Conservation (phyloP, 2,113 vertebrate species). For the Theristicus caerulescens region DNA sequence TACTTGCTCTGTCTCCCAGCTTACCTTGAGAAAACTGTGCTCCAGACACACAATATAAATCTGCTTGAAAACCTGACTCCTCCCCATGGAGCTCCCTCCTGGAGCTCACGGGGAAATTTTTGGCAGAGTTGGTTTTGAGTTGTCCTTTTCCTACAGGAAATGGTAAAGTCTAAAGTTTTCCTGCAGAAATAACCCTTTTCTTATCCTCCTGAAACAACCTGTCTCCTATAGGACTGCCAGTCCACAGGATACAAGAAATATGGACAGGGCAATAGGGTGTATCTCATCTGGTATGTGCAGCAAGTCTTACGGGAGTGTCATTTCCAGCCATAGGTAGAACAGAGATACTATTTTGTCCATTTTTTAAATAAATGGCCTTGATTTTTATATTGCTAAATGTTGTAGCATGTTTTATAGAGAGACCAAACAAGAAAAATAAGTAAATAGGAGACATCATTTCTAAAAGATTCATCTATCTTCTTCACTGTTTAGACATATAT, state of each 20-base stretch:
- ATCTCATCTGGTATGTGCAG: background rate
- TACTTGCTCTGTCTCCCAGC: background rate
- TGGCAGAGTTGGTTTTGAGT: background rate
- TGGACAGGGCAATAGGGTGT: background rate
- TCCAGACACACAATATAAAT: background rate
- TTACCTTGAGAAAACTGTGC: background rate
- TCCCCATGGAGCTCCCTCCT: background rate
- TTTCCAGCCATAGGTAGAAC: background rate
- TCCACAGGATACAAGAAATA: background rate
- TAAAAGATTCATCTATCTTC: background rate
- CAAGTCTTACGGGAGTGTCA: background rate
- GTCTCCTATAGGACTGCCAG: background rate
- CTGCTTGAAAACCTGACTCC: background rate
- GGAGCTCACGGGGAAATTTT: background rate
- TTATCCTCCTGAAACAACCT: background rate
- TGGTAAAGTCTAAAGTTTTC: background rate
- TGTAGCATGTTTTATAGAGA: background rate
- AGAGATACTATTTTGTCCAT: background rate
- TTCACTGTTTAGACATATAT: background rate
- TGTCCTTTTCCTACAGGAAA: background rate
- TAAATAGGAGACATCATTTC: background rate
- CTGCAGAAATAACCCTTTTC: background rate
- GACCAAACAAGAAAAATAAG: background rate
- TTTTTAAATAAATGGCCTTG: background rate
- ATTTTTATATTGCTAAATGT: background rate